Evolutionary conservation across 2,888 invertebrate genomes (phyloP).

Genomic region (Aleiodes leptofemur): DNA sequence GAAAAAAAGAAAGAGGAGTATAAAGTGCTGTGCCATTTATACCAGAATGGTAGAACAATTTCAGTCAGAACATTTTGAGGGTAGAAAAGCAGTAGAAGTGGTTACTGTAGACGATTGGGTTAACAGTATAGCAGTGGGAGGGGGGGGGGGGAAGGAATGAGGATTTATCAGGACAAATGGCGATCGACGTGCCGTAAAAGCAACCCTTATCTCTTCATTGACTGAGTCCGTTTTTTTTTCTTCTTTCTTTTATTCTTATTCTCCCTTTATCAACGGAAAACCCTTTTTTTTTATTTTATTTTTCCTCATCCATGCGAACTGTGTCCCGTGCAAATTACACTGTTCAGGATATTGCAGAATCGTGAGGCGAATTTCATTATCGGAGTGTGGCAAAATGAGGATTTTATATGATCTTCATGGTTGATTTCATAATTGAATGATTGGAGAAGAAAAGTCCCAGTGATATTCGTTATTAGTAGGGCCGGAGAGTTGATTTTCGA

Average conservation of each 20-base stretch:
- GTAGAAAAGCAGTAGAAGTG: conserved; percentile 39
- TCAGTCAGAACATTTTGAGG: conserved; percentile 45
- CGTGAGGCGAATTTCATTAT: conserved; percentile 32
- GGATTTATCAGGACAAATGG: conserved; percentile 55
- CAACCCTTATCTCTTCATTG: conserved; percentile 55
- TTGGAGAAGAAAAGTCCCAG: background rate
- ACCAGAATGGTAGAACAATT: conserved; percentile 51
- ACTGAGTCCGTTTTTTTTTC: conserved; percentile 41
- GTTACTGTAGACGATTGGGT: conserved; percentile 27
- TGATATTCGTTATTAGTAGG: background rate
- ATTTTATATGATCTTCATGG: background rate
- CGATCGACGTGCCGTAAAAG: conserved; percentile 50
- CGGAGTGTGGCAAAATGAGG: conserved; percentile 8
- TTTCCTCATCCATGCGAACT: background rate
- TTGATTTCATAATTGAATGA: background rate
- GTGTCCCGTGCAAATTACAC: conserved; percentile 31
- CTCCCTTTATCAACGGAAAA: background rate
- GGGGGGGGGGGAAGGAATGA: background rate
- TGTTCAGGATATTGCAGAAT: conserved; percentile 29
- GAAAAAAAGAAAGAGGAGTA: background rate
- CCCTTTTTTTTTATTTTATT: background rate
- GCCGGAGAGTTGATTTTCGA: too few relatives aligned
- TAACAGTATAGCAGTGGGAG: background rate
- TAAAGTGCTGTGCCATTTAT: conserved; percentile 44
- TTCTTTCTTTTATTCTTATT: conserved; percentile 19